A percentile compares a stretch with the other conserved stretches of the same genome.
Conservation (phyloP, 2,888 invertebrate species). For the Apotomis capreana region DNA sequence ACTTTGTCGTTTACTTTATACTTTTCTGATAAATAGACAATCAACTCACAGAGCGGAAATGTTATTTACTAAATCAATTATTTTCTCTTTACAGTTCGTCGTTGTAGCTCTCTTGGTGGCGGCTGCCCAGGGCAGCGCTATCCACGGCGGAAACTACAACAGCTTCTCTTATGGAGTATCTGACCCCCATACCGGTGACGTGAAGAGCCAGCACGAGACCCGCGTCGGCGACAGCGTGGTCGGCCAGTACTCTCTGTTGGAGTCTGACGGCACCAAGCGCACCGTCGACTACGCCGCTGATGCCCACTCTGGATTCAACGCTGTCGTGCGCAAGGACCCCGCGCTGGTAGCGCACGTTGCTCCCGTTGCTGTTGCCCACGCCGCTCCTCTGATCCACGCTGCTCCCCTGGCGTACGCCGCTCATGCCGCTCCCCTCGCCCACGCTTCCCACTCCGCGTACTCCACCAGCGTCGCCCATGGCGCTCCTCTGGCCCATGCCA, state of each 20-base stretch:
- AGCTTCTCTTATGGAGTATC: slow-evolving; percentile 78
- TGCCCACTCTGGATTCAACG: slow-evolving; percentile 47
- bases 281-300: slow-evolving; percentile 80
- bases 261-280: slow-evolving; percentile 85
- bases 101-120: slow-evolving; percentile 75
- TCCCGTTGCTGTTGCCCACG: slow-evolving; percentile 57
- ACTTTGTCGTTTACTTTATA: no score
- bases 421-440: slow-evolving; percentile 47
- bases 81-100: slow-evolving; percentile 71
- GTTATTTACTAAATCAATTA: background rate
- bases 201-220: slow-evolving; percentile 84
- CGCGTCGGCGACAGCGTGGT: slow-evolving; percentile 86
- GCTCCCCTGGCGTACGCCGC: slow-evolving; percentile 53
- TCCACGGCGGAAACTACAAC: slow-evolving; percentile 71
- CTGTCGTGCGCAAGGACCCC: slow-evolving; percentile 47
- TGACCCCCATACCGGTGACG: slow-evolving; percentile 79
- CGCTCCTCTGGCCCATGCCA: slow-evolving; percentile 50
- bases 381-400: slow-evolving; percentile 61
- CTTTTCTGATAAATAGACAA: no score
- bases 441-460: slow-evolving; percentile 47
- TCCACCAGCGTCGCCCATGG: slow-evolving; percentile 49
- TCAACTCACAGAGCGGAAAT: no score
- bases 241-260: slow-evolving; percentile 78
- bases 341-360: slow-evolving; percentile 45
- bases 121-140: slow-evolving; percentile 71